These are phyloP conservation scores for Peromyscus aztecus DNA, from an alignment of 2,797 vertebrate genomes.

Conservation along the genomic window DNA sequence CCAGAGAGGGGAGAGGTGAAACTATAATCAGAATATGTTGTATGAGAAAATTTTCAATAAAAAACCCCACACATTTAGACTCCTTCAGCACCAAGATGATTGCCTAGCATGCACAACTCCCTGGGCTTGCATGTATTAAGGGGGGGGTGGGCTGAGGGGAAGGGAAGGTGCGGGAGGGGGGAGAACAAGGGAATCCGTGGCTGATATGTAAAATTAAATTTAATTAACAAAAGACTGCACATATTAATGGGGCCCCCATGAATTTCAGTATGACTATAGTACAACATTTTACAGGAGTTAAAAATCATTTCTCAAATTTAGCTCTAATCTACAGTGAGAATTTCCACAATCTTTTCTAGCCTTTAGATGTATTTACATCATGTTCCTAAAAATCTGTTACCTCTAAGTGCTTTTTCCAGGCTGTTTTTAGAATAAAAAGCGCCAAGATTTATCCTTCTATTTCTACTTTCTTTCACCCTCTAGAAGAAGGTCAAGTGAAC, in stretches of 20 bases:
- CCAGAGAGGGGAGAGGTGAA: background rate
- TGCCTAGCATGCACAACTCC: background rate
- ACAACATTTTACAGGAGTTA: background rate
- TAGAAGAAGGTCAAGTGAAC: background rate
- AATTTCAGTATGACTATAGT: background rate
- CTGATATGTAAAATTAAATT: no score
- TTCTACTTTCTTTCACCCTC: background rate
- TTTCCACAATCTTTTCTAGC: background rate
- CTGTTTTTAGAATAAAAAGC: background rate
- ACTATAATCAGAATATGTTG: background rate
- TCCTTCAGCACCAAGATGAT: background rate
- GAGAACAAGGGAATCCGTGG: no score
- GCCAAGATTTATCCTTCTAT: background rate
- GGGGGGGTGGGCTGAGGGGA: no score
- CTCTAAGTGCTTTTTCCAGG: background rate
- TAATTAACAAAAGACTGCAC: background rate
- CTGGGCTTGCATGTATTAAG: background rate
- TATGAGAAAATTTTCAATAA: background rate
- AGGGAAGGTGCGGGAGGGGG: no score
- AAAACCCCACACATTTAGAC: background rate
- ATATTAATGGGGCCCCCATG: background rate
- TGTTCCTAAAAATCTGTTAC: background rate
- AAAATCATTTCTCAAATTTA: background rate
- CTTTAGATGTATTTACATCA: background rate
- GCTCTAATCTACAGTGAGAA: background rate